These are phyloP conservation scores for Spheniscus humboldti DNA, from an alignment of 2,797 vertebrate genomes.

Conservation along the genomic window DNA sequence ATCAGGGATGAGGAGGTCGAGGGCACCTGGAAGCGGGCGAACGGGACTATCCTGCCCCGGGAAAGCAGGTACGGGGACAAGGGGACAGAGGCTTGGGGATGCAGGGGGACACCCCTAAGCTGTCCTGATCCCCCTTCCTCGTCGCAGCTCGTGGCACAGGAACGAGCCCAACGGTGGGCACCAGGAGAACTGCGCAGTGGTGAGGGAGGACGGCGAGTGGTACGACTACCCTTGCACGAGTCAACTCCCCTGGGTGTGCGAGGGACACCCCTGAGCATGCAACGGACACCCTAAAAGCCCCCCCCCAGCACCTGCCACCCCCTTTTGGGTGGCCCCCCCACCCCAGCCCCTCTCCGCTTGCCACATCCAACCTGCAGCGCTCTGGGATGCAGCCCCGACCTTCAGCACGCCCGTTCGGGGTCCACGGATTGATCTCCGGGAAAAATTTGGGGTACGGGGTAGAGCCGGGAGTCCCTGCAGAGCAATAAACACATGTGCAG, in stretches of 20 bases:
- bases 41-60: background rate
- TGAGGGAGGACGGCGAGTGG: background rate
- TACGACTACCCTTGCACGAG: background rate
- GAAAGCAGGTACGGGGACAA: background rate
- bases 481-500: background rate
- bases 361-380: background rate
- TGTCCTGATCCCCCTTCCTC: background rate
- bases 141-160: background rate
- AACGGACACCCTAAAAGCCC: background rate
- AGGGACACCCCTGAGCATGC: background rate
- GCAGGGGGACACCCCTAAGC: background rate
- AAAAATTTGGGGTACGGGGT: background rate
- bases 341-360: background rate
- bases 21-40: background rate
- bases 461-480: background rate
- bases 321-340: too few species aligned
- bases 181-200: background rate
- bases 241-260: background rate
- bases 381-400: background rate
- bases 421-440: background rate
- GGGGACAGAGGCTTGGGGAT: background rate
- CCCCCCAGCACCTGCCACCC: background rate
- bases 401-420: background rate
- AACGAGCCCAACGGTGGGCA: background rate
- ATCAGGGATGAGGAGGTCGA: background rate